Conservation (phyloP, 2,113 vertebrate species). For the Elanoides forficatus region DNA sequence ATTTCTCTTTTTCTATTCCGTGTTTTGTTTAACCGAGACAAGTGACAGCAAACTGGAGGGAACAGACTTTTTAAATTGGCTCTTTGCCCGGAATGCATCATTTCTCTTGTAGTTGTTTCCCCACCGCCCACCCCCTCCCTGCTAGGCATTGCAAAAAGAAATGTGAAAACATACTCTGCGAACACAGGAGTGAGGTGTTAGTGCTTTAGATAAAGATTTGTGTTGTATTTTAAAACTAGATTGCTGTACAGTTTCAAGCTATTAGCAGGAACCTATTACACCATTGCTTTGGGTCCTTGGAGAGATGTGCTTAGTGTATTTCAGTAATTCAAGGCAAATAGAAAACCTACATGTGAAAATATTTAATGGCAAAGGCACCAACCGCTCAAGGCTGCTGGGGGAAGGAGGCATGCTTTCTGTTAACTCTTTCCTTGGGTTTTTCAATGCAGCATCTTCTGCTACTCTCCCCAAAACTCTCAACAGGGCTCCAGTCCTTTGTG, state of each 20-base stretch:
- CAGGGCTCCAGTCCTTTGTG: neutral
- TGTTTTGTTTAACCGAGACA: conserved; percentile 83
- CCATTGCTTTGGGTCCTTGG: conserved; percentile 67
- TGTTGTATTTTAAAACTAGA: conserved; percentile 84
- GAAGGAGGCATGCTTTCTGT: conserved; percentile 5
- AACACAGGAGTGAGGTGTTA: conserved; percentile 76
- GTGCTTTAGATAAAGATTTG: conserved; percentile 82
- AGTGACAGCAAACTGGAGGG: conserved; percentile 83
- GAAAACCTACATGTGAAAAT: conserved; percentile 77
- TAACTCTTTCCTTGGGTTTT: conserved; percentile 53
- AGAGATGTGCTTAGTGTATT: conserved; percentile 78
- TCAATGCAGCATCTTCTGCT: neutral
- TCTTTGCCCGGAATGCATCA: conserved; percentile 79
- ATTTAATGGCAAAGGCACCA: conserved; percentile 74
- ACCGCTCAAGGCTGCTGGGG: conserved; percentile 53
- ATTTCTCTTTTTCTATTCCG: conserved; percentile 79
- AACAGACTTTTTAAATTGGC: conserved; percentile 84
- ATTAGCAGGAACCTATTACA: conserved; percentile 79
- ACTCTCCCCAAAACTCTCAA: neutral
- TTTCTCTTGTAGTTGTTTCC: conserved; percentile 75
- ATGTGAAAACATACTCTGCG: conserved; percentile 71
- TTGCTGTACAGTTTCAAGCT: conserved; percentile 78
- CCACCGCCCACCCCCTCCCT: conserved; percentile 6
- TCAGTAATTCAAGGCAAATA: conserved; percentile 83
- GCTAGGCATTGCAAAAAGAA: conserved; percentile 66